Percentiles rank a stretch among this genome's conserved stretches.
phyloP scores from a whole-genome alignment of 1,140 invertebrate species.

The Drosophila nannoptera region DNA sequence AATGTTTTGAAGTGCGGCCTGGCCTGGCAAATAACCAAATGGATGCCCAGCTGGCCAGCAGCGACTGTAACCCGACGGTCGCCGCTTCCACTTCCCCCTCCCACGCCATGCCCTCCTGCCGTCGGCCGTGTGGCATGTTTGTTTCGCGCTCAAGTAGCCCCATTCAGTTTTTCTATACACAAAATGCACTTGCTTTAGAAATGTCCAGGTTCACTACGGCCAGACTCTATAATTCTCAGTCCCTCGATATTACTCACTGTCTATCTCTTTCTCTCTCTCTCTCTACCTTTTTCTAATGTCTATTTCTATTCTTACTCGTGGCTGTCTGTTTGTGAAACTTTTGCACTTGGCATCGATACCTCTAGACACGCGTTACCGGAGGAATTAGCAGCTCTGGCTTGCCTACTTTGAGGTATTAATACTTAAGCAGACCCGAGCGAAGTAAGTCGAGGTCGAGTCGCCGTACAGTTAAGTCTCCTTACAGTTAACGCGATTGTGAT shows the following conservation, averaged over 20 bases:
- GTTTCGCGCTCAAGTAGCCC: conserved; percentile 44
- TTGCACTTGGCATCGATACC: conserved; percentile 28
- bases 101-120: not conserved
- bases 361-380: conserved; percentile 28
- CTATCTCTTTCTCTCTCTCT: not conserved
- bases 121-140: conserved; percentile 10
- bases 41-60: conserved; percentile 39
- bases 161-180: conserved; percentile 49
- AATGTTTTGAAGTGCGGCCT: conserved; percentile 57
- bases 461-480: conserved; percentile 19
- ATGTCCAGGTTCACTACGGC: conserved; percentile 1
- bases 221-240: not conserved
- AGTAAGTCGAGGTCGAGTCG: conserved; percentile 4
- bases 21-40: conserved; percentile 60
- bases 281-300: not conserved
- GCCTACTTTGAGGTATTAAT: conserved; percentile 47
- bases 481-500: not conserved
- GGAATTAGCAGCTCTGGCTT: conserved; percentile 39
- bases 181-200: conserved; percentile 40
- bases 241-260: not conserved
- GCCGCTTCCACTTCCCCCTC: not conserved
- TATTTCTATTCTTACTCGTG: not conserved
- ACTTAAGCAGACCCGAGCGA: conserved; percentile 25
- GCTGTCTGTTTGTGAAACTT: conserved; percentile 17
- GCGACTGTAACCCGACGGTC: too few relatives aligned